Base-by-base conservation (phyloP, 2,888 invertebrate species). In the Gymnoscelis rufifasciata region DNA sequence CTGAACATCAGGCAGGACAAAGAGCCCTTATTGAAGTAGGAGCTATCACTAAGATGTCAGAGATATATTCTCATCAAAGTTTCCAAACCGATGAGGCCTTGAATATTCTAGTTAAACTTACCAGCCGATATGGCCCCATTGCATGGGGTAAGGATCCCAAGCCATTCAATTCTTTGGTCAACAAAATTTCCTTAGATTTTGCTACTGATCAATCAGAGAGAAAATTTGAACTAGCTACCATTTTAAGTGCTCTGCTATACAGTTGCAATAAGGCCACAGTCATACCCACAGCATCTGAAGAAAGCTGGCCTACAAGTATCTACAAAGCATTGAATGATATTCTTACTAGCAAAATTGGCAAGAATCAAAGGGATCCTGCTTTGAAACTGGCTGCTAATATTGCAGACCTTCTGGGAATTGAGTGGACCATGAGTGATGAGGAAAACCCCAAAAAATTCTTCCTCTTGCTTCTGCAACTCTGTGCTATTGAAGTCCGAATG, bases 401-500 rank as follows among this genome's bases (percentile, higher is more conserved):
- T 68, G 87, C 97, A 48, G 94, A 96, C 59, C 83, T 95, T 0
- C 86, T 96, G 13, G 96, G 97, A 12, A 91, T 95, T 15, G 95
- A 95, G 56, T 97, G 96, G 96, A 91, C 93, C 43, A 86, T 96
- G 56, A 91, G 90, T 62, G 94, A 95, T 74, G 94, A 94, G 58
- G 93, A 93, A 51, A 90, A 91, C 58, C 95, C 95, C 45, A 94
- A 95, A 78, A 93, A 95, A 66, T 94, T 96, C 66, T 92, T 97
- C 62, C 84, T 97, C 12, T 81, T 97, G 7, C 77, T 95, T 14
- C 91, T 97, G 45, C 97, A 97, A 73, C 84, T 98, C 45, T 93
- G 95, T 62, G 95, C 96, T 38, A 95, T 97, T 69, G 97, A 98
- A 90, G 94, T 97, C 1, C 91, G 97, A 66, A 97, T 98, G 97